Base-by-base conservation (phyloP, 2,113 vertebrate genomes). In the Promerops cafer region DNA sequence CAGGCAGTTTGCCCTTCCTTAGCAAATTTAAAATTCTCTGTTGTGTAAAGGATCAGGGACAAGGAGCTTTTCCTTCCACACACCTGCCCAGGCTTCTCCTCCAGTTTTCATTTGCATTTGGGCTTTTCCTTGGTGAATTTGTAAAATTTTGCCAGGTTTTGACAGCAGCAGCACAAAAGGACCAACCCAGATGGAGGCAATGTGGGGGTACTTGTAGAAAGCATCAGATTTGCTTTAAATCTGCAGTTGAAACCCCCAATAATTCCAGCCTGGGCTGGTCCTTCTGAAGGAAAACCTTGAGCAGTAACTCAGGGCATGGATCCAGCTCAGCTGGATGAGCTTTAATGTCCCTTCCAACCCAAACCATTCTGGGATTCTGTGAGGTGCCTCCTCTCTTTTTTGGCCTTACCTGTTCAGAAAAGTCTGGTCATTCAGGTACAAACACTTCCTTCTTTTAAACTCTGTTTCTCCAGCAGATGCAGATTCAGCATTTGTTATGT, bases 201-300 rank as follows among this genome's bases (percentile, higher is more conserved):
- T 0, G 0, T 4, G 7, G 33, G 6, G 10, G 9, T 4, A 23
- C 13, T 5, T 0, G 1, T 11, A 11, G 24, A 54, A 28, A 2
- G 1, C 52, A 49, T 15, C 74, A 27, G 24, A 31, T 90, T 52
- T 44, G 59, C 50, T 15, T 2, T 37, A 44, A 60, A 50, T 3
- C 11, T 26, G 16, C 1, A 1, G 20, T 3, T 39, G 44, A 76
- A 78, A 53, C 27, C 13, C 7, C 21, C 23, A 6, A 14, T 3
- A 49, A 30, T 33, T 33, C 49, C 54, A 77, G 54, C 40, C 45
- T 17, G 17, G 47, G 64, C 40, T 7, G 52, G 10, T 7, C 13
- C 10, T 4, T 28, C 13, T 8, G 21, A 35, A 82, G 54, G 14
- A 50, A 52, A 74, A 17, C 54, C 50, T 20, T 26, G 49, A 63